Base-by-base conservation (phyloP, 2,888 invertebrate species). In the Resseliella maxima region DNA sequence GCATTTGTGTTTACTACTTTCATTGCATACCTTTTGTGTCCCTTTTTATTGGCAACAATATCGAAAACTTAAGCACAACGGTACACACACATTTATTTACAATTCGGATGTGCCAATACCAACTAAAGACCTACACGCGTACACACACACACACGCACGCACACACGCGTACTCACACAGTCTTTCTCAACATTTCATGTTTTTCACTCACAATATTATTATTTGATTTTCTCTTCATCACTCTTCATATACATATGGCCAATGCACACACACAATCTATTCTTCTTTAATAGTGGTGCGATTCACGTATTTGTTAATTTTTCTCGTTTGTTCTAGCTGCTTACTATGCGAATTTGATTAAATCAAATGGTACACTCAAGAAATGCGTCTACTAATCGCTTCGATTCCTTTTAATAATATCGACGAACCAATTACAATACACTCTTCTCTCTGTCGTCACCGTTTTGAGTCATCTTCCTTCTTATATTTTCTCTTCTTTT, bases 341-440 rank as follows among this genome's bases (percentile, higher is more conserved):
- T 83, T 38, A 38, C 83, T 83, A 83, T 83, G 38, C n/a, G 83
- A 83, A 83, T 83, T 83, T 83, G 83, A 83, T 83, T 83, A 83
- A 27, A 38, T 72, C 18, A 72, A 72, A 31, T 72, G 72, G 72
- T 18, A 31, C 31, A 72, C 31, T 31, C 72, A 31, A 12, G 10
- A 31, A 72, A 72, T 15, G 72, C 15, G 31, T n/a, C 31, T 31
- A n/a, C 72, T 31, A 72, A 72, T 72, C 72, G 72, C n/a, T 35
- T 72, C 72, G 31, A 72, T 72, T 35, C 12, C 2, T 72, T 27
- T 72, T 8, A 0, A 12, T 12, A 72, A 3, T 35, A 31, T 1
- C 72, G n/a, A 31, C 27, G 15, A 31, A 72, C 35, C 72, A 72
- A 72, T 72, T 72, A 72, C 18, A 50, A 8, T 2, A 50, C 18